Evolutionary conservation across 2,888 invertebrate species (phyloP), one percentile per base, ranked within the genome.

Genomic region (Mylabris sibirica): DNA sequence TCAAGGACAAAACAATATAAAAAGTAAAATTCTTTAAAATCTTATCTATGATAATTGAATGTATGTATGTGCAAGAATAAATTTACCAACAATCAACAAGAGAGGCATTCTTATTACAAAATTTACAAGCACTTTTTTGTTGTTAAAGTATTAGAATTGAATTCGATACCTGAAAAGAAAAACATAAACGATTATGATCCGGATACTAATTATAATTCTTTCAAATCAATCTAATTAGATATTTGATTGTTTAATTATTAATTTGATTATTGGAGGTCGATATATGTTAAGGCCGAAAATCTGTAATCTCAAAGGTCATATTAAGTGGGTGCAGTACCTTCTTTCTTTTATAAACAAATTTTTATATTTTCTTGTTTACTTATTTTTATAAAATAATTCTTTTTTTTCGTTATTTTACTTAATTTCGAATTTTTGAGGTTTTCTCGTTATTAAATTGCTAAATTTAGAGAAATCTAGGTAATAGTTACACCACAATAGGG

Each of bases 41-140:
- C 49, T 53, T 53, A 53, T 53, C 49, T 53, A 53, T 22, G 49
- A 53, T 53, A 53, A 53, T 53, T 20, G 49, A 53, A 22, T 53
- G 2, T 11, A 22, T 11, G 11, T 53, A 53, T 6, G 17, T 44
- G 14, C 11, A 38, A 38, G 2, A 38, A 44, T 2, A 17, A 17
- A 17, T 11, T 20, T 53, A 4, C 30, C 22, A 53, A 53, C 12
- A 11, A 49, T 49, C 49, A 49, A 49, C 20, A 49, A 20, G 0
- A 20, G 44, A n/a, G n/a, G n/a, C 6, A 30, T 30, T 30, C 26
- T 30, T 30, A 8, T 30, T 30, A 3, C 5, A 30, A 30, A 30
- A 30, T 30, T 30, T 8, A 30, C 30, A 30, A 30, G 6, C 6
- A 30, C 6, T n/a, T n/a, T n/a, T n/a, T 30, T 5, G 5, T 30